Conservation (phyloP, 2,797 vertebrate genomes). For the Smutsia gigantea region DNA sequence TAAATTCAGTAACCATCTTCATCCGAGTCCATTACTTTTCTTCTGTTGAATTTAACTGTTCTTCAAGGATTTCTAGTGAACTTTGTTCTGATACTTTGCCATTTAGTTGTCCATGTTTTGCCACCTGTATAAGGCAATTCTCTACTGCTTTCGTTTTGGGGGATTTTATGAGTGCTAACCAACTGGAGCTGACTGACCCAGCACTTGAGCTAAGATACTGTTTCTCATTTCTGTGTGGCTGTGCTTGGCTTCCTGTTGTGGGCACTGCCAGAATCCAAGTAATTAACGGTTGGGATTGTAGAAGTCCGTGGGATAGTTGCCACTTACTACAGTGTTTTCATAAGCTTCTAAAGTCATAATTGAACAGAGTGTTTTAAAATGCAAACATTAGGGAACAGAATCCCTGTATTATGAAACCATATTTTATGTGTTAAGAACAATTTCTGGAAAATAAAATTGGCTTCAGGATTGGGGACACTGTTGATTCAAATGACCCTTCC, state of each 20-base stretch:
- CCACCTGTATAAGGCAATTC: background rate
- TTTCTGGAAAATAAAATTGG: background rate
- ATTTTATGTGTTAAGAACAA: background rate
- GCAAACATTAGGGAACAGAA: background rate
- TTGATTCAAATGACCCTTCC: background rate
- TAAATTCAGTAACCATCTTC: slow-evolving; percentile 88
- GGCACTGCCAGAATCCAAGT: slow-evolving; percentile 89
- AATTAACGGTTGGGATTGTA: background rate
- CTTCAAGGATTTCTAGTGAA: slow-evolving; percentile 96
- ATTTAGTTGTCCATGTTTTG: background rate
- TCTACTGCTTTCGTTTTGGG: background rate
- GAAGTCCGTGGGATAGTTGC: background rate
- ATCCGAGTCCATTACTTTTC: slow-evolving; percentile 92
- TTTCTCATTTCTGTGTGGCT: slow-evolving; percentile 92
- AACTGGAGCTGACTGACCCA: slow-evolving; percentile 94
- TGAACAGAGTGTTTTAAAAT: background rate
- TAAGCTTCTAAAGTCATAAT: background rate
- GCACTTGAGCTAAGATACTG: slow-evolving; percentile 94
- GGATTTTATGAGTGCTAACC: slow-evolving; percentile 70
- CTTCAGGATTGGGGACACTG: background rate
- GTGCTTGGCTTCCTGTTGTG: slow-evolving; percentile 91
- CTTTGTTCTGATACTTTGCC: slow-evolving; percentile 92
- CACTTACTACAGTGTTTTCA: background rate
- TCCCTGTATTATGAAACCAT: background rate
- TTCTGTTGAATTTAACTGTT: slow-evolving; percentile 96